Evolutionary conservation across 1,140 invertebrate species (phyloP), one percentile per base, ranked within the genome.

Genomic region (Megalonaias nervosa): DNA sequence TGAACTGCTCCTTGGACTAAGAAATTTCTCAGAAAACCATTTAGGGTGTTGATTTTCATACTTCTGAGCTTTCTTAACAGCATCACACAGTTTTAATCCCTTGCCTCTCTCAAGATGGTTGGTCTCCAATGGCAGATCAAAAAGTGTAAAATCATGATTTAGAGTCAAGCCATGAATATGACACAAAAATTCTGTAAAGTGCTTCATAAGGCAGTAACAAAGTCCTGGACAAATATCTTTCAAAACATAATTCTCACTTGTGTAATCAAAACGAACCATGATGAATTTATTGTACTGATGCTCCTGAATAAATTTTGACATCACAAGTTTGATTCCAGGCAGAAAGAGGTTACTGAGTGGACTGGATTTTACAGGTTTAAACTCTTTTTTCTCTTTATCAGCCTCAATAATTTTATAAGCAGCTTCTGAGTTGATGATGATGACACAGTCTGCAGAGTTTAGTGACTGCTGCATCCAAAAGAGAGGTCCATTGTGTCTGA

Each of bases 181-280:
- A 19, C 71, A 61, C 16, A 77, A 65, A 38, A 77, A 77, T 21
- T 77, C 69, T 4, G 75, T 48, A 38, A 77, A 77, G 55, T 77
- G 58, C 67, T 77, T 77, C 26, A 60, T 71, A 3, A 77, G 62
- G 11, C 58, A 58, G 70, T 77, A 77, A 21, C 60, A 72, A 58
- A 60, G 72, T 4, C 75, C 75, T 12, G 75, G 75, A 38, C 75
- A 77, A 58, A 77, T 77, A n/a, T 77, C 75, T 11, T 69, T 69
- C 59, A 77, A 16, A 38, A 77, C 48, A 59, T 60, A 77, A 60
- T 67, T 23, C 62, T 77, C 75, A 60, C 67, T 65, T 21, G 75
- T 77, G n/a, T 77, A 77, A 17, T 67, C 65, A 68, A 77, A 77
- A 72, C 67, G 72, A 5, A 72, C 70, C 75, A 77, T 77, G 13